These are phyloP conservation scores for Stomatorhinus ivindoensis DNA, from an alignment of 2,113 vertebrate genomes.

Conservation along the genomic window DNA sequence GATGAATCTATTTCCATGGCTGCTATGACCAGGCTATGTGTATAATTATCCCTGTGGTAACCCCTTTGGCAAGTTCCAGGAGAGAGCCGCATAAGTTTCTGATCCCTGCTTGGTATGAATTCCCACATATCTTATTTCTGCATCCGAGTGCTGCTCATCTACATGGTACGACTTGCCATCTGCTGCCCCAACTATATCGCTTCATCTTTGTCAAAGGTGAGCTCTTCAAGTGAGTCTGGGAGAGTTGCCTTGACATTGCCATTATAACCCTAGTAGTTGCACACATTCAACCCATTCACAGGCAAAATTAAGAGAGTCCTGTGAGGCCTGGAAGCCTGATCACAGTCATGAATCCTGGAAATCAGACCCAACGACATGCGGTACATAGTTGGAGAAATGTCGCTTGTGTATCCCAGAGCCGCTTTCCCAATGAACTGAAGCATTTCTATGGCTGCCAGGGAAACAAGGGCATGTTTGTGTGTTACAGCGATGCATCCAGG, in stretches of 20 bases:
- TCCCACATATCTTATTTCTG: background rate
- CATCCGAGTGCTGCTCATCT: background rate
- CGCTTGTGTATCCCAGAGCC: background rate
- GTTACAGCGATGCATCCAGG: background rate
- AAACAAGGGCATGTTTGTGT: background rate
- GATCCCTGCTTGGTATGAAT: background rate
- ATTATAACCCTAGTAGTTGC: background rate
- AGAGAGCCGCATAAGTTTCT: background rate
- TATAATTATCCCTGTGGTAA: conserved; percentile 1
- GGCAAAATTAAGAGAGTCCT: background rate
- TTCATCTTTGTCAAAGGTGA: background rate
- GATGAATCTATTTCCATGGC: conserved; percentile 7
- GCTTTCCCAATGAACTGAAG: background rate
- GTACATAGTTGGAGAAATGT: background rate
- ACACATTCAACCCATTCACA: background rate
- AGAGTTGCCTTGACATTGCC: background rate
- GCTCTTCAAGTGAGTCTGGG: background rate
- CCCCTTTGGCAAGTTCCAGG: background rate
- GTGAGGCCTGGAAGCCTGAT: background rate
- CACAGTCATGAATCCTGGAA: background rate
- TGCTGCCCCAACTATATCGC: background rate
- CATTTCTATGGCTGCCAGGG: background rate
- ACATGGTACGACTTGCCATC: background rate
- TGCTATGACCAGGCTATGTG: background rate
- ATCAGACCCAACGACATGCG: background rate